A percentile compares a stretch with the other conserved stretches of the same genome.
These are phyloP conservation scores for Chiroxiphia lanceolata DNA, from an alignment of 2,797 vertebrate species.

Conservation along the genomic window DNA sequence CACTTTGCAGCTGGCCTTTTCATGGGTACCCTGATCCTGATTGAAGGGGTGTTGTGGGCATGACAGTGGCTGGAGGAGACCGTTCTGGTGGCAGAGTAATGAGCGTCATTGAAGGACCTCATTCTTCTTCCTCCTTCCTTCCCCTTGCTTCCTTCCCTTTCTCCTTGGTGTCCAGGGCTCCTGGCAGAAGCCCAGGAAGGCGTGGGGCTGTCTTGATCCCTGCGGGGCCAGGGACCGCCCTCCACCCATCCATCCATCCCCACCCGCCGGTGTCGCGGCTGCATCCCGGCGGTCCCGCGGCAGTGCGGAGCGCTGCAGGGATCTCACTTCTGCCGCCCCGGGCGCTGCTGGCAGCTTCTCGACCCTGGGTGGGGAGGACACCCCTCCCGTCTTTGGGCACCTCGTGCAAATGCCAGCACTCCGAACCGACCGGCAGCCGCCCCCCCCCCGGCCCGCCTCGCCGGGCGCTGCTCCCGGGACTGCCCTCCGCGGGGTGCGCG, in stretches of 20 bases:
- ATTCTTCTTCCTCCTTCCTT: constrained; percentile 53
- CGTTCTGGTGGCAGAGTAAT: constrained; percentile 78
- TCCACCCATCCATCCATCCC: constrained; percentile 65
- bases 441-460: no score
- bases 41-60: not conserved
- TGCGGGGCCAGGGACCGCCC: constrained; percentile 68
- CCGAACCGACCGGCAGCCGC: not conserved
- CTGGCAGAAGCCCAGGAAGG: constrained; percentile 88
- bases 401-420: not conserved
- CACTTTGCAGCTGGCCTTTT: not conserved
- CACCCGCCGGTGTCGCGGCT: not conserved
- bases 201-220: constrained; percentile 75
- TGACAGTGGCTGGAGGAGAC: constrained; percentile 42
- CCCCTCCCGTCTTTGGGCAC: not conserved
- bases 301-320: fast-evolving
- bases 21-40: not conserved
- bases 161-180: constrained; percentile 28
- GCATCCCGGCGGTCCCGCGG: not conserved
- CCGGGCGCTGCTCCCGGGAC: not conserved
- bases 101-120: constrained; percentile 82
- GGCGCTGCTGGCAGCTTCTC: not conserved
- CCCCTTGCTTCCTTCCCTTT: not conserved
- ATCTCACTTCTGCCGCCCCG: not conserved
- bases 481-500: not conserved
- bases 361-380: not conserved